Base-by-base conservation (phyloP, 2,888 invertebrate genomes). In the Drosophila seclusa region DNA sequence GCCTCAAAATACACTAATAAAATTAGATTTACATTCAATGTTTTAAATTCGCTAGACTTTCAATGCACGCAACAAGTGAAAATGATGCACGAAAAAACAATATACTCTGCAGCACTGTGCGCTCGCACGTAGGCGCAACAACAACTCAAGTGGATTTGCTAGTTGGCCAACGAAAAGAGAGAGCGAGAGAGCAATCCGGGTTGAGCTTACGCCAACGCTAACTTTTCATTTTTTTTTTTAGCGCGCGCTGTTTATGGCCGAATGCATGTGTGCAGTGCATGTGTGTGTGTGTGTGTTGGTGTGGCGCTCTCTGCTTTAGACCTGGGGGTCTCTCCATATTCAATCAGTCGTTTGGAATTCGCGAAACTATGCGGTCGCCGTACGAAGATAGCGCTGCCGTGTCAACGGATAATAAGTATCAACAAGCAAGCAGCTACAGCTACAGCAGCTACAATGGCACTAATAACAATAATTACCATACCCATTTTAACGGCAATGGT, bases 281-380 rank as follows among this genome's bases (percentile, higher is more conserved):
- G 55, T 54, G 49, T 32, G 57, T 40, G 36, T 59, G 54, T 32
- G 40, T 68, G 52, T 57, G 40, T 32, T 58, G 42, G 38, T 60
- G 60, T 34, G 49, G 42, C 63, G 63, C 73, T 76, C 68, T 66
- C 59, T 70, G 80, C 40, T 50, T 59, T 70, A 62, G 53, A 67
- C 66, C 69, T 76, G 70, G 70, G 74, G 63, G 65, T 62, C 71
- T 69, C 74, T 66, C 67, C 64, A 68, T 68, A 65, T 74, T 75
- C 77, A 87, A 86, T 88, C 92, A 93, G 93, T 93, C 93, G 86
- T 91, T 89, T 86, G 89, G 87, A 87, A 92, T 92, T 92, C 92
- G 91, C 93, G 92, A 91, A 87, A 90, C 91, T 88, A 92, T 92
- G 90, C 92, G 93, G 93, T 92, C 93, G 85, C 91, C 91, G 81